These are phyloP conservation scores for Platichthys stellatus DNA, from an alignment of 2,113 vertebrate species.

Conservation along the genomic window DNA sequence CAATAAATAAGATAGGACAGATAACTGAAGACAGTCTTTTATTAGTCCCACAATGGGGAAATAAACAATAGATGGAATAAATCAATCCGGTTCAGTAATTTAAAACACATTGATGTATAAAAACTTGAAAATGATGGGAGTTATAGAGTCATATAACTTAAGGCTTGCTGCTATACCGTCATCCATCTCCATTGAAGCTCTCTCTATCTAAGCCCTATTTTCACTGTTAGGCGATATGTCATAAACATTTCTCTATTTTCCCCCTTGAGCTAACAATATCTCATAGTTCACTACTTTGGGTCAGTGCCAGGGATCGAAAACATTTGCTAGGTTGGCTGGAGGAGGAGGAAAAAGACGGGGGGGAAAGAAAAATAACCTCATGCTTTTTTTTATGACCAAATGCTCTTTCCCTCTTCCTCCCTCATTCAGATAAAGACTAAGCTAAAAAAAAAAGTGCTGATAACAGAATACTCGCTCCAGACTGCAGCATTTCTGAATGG, in stretches of 20 bases:
- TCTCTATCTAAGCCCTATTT: constrained; percentile 40
- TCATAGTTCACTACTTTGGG: constrained; percentile 60
- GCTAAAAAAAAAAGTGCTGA: constrained; percentile 33
- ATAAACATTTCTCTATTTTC: constrained; percentile 58
- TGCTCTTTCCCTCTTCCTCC: not conserved
- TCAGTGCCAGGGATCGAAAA: constrained; percentile 67
- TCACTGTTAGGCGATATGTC: constrained; percentile 52
- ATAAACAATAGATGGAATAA: not conserved
- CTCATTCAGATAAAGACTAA: constrained; percentile 25
- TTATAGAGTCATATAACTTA: constrained; percentile 12
- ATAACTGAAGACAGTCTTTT: not conserved
- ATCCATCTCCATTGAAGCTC: constrained; percentile 37
- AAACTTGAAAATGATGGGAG: no score
- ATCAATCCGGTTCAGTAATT: constrained; percentile 8
- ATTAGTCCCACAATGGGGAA: no score
- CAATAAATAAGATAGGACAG: not conserved
- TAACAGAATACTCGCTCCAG: constrained; percentile 30
- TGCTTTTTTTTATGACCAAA: constrained; percentile 37
- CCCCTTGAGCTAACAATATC: constrained; percentile 59
- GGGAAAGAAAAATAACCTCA: not conserved
- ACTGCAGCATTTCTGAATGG: constrained; percentile 48
- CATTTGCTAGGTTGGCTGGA: constrained; percentile 44
- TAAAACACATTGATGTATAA: not conserved
- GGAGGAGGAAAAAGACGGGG: constrained; percentile 10
- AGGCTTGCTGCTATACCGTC: constrained; percentile 20